Base-by-base conservation (phyloP, 1,140 invertebrate species). In the Paraescarpia echinospica region DNA sequence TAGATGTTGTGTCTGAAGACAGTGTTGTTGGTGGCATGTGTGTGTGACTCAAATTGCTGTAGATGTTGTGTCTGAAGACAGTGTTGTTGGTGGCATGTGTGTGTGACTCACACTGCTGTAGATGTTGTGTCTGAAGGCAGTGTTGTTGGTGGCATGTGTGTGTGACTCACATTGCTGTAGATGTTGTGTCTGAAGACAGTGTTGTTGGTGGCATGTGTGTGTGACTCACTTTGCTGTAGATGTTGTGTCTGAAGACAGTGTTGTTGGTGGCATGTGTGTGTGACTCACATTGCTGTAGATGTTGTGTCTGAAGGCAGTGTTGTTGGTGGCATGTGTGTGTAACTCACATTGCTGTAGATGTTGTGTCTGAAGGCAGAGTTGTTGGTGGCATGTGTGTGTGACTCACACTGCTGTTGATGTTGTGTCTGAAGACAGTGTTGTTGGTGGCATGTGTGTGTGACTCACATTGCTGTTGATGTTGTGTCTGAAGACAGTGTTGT, bases 381-480 rank as follows among this genome's bases (percentile, higher is more conserved):
- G 31, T 91, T 27, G 33, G 88, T 89, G 18, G 33, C 14, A 31
- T 92, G 92, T 35, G 95, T 94, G 89, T 96, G 59, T 77, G 14
- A 77, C 59, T 77, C 96, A 98, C 98, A 96, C 98, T 98, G 95
- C 98, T 99, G 96, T 99, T 99, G 93, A 99, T 98, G 96, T 99
- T 96, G 35, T 94, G 93, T 93, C 95, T 96, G 92, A 94, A 95
- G 35, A 92, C 92, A 33, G 94, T 93, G 33, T 95, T 95, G 31
- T 91, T 27, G 33, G 88, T 89, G 18, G 33, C 14, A 31, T 92
- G 92, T 35, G 95, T 94, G 89, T 96, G 59, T 77, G 14, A 77
- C 59, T 77, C 96, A 98, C 98, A 96, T 98, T 98, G 95, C 98
- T 99, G 96, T 99, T 99, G 93, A 99, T 98, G 96, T 99, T 96